Base-by-base conservation (phyloP, 2,797 vertebrate species). In the Pangasius sanitwongsei region DNA sequence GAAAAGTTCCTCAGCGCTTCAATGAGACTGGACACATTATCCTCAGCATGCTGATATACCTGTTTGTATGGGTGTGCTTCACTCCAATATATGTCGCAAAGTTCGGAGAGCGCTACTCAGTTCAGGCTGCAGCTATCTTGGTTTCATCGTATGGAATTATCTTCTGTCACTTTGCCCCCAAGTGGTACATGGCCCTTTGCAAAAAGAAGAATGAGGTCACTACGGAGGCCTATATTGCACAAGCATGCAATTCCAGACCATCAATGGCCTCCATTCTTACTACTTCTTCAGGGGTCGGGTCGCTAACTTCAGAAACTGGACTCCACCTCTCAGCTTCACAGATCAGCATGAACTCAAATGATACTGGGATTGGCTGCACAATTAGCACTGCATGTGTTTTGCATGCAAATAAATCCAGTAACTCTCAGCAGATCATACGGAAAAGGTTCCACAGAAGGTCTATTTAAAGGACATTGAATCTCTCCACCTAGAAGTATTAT, bases 21-120 rank as follows among this genome's bases (percentile, higher is more conserved):
- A 94, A 93, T 20, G 92, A 94, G 80, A 93, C 94, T 1, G 91
- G 92, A 28, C 91, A 92, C 72, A 91, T 93, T 87, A 92, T 89
- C 69, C 94, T 95, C 78, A 94, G 95, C 90, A 94, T 95, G 94
- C 87, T 95, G 34, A 91, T 95, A 50, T 94, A 94, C 86, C 89
- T 95, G 41, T 95, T 95, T 92, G 94, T 95, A 20, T 95, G 95
- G 95, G 90, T 95, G 48, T 92, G 94, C 78, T 95, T 95, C 83
- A 94, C 94, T n/a, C 95, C 94, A 8, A 90, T 94, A 44, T 95
- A 95, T 50, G 61, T 93, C 16, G 92, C 92, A 2, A 92, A 89
- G 85, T 91, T 90, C 9, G 55, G 87, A 20, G 92, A 95, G 88
- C 89, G 87, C 15, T 90, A 92, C 18, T 92, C 90, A 1, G 90